Conservation (phyloP, 1,140 invertebrate species). For the Babylonia areolata region DNA sequence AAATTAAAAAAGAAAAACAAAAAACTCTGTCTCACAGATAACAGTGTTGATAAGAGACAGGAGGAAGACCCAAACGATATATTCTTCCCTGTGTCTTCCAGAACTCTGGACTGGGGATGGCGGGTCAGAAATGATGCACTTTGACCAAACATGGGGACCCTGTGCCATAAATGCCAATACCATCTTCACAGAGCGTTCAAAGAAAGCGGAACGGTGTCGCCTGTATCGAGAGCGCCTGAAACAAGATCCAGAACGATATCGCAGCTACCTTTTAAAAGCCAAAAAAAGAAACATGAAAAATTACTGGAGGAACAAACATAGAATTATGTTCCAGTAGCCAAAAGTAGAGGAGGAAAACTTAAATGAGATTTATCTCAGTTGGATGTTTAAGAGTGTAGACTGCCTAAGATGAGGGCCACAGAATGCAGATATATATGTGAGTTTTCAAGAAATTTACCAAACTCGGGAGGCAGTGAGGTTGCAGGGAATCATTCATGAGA, state of each 20-base stretch:
- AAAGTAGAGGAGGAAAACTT: too few species aligned
- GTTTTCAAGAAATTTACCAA: too few species aligned
- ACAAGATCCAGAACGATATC: conserved; percentile 3
- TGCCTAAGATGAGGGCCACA: too few species aligned
- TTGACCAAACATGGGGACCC: background rate
- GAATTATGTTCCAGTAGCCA: too few species aligned
- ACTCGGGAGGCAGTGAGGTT: too few species aligned
- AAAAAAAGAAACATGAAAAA: background rate
- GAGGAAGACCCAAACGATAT: background rate
- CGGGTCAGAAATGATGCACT: background rate
- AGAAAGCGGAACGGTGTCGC: background rate
- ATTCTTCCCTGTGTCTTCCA: background rate
- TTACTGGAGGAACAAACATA: background rate
- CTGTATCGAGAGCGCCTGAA: conserved; percentile 9
- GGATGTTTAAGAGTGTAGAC: too few species aligned
- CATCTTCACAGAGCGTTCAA: background rate
- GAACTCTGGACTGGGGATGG: background rate
- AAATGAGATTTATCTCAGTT: too few species aligned
- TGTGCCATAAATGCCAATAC: background rate
- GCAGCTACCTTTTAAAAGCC: background rate
- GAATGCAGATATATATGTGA: too few species aligned
- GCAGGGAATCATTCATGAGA: too few species aligned
- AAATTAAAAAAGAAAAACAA: too few species aligned
- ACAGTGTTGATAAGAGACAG: background rate
- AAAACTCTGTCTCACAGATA: too few species aligned